Conservation (phyloP, 2,797 vertebrate species). For the Myoxocephalus aenaeus region DNA sequence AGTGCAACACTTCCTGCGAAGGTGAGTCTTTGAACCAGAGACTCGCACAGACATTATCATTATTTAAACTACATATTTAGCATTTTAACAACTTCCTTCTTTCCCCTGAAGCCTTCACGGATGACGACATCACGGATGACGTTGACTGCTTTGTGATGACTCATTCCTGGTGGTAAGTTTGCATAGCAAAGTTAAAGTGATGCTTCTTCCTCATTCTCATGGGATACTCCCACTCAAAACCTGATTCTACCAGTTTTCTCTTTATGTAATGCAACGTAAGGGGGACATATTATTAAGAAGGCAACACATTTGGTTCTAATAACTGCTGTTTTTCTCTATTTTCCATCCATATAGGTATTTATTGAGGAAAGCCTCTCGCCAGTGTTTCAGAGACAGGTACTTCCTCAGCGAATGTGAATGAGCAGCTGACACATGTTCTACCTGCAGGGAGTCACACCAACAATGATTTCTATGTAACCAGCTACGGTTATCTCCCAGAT, state of each 20-base stretch:
- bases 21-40: constrained; percentile 32
- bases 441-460: not conserved
- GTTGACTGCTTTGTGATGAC: constrained; percentile 36
- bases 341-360: fast-evolving
- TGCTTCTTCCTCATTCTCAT: not conserved
- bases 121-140: constrained; percentile 67
- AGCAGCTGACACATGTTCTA: not conserved
- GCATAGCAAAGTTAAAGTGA: not conserved
- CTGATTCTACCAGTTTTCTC: not conserved
- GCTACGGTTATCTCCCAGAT: not conserved
- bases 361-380: fast-evolving
- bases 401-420: not conserved
- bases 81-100: not conserved
- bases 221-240: not conserved
- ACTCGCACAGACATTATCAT: fast-evolving
- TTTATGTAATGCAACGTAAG: not conserved
- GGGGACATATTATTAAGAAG: not conserved
- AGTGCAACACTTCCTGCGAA: not conserved
- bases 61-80: not conserved
- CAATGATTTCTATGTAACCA: not conserved
- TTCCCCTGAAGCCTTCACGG: constrained; percentile 49
- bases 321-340: not conserved
- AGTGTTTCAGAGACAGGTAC: fast-evolving
- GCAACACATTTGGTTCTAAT: not conserved
- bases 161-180: constrained; percentile 44